A percentile compares a stretch with the other conserved stretches of the same genome.
Conservation (phyloP, 1,140 invertebrate species). For the Artemia franciscana region DNA sequence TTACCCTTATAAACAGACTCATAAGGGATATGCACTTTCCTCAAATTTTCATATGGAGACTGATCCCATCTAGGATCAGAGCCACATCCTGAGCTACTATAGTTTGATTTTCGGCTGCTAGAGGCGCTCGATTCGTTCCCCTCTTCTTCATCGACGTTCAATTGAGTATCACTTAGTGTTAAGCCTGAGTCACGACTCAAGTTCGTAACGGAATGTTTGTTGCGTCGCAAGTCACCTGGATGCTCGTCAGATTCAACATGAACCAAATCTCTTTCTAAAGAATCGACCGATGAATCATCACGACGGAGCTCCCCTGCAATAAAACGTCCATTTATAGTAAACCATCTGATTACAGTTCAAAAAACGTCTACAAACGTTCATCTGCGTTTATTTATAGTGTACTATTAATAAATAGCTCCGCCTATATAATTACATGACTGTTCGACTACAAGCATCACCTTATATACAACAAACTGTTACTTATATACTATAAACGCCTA, state of each 20-base stretch:
- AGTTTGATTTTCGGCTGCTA: constrained; percentile 7
- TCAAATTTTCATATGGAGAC: not conserved
- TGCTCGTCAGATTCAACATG: constrained; percentile 19
- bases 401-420: too few species aligned
- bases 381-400: too few species aligned
- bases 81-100: constrained; percentile 4
- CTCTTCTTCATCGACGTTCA: constrained; percentile 49
- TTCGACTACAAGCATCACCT: too few species aligned
- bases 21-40: not conserved
- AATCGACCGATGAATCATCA: constrained; percentile 48
- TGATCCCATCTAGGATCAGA: constrained; percentile 1
- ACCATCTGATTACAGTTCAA: too few species aligned
- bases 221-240: constrained; percentile 27
- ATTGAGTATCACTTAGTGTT: constrained; percentile 53
- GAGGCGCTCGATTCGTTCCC: constrained; percentile 33
- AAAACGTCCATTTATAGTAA: too few species aligned
- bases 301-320: too few species aligned
- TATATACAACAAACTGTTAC: too few species aligned
- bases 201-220: constrained; percentile 45
- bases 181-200: constrained; percentile 62
- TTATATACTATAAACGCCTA: too few species aligned
- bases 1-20: not conserved
- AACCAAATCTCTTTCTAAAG: constrained; percentile 34
- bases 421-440: too few species aligned
- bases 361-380: too few species aligned